These are phyloP conservation scores for Thecophora atra DNA, from an alignment of 2,888 invertebrate genomes.

Conservation along the genomic window DNA sequence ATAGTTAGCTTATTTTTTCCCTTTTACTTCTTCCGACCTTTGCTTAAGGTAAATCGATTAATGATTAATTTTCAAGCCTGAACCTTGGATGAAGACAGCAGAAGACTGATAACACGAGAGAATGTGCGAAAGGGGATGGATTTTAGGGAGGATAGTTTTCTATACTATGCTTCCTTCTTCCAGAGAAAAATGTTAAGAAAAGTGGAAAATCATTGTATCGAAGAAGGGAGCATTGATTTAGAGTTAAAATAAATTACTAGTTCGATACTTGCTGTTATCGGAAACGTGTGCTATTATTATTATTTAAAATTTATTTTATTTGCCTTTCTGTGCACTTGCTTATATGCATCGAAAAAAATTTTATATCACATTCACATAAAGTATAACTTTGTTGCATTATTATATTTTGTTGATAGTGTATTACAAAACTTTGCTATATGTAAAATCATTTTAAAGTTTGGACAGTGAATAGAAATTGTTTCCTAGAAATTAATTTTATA, in stretches of 20 bases:
- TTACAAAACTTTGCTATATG: not conserved
- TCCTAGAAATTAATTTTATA: constrained; percentile 11
- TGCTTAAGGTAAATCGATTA: constrained; percentile 45
- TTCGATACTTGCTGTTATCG: not conserved
- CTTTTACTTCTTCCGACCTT: not conserved
- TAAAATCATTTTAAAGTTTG: too few species aligned
- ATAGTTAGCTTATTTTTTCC: not conserved
- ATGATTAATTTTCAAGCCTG: constrained; percentile 43
- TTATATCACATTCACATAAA: not conserved
- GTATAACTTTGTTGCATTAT: not conserved
- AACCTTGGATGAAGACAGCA: constrained; percentile 17
- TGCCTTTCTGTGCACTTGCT: not conserved
- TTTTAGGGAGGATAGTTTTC: not conserved
- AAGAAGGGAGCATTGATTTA: not conserved
- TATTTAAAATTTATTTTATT: not conserved
- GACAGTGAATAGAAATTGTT: not conserved
- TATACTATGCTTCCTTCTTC: not conserved
- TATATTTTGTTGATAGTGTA: not conserved
- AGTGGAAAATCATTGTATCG: too few species aligned
- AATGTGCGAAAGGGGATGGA: not conserved
- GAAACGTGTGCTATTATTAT: not conserved
- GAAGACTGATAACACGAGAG: not conserved
- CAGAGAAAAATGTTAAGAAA: not conserved
- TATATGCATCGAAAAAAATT: not conserved
- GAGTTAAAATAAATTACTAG: not conserved